Evolutionary conservation across 2,113 vertebrate genomes (phyloP).

Genomic region (Otis tarda): DNA sequence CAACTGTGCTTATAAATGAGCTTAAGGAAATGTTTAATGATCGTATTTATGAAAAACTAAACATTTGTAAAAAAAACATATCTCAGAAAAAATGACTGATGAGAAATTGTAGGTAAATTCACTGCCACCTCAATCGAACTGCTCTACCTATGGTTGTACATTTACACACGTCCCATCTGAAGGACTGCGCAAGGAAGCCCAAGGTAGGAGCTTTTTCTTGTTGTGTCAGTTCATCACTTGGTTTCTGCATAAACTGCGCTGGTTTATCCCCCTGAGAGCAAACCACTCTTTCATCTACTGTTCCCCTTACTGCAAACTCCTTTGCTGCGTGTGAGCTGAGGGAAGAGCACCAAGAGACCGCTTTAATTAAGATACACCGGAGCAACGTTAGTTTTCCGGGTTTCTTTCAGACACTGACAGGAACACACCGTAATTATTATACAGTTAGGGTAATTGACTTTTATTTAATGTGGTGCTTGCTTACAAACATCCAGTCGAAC

Average conservation of each 20-base stretch:
- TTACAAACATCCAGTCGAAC: not conserved
- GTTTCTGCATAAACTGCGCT: not conserved
- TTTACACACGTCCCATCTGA: too few species aligned
- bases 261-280: not conserved
- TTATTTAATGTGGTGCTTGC: not conserved
- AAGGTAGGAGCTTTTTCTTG: not conserved
- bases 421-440: not conserved
- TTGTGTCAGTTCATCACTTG: not conserved
- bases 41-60: not conserved
- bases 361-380: not conserved
- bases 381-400: not conserved
- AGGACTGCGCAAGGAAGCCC: not conserved
- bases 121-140: not conserved
- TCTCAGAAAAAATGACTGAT: not conserved
- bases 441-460: not conserved
- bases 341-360: not conserved
- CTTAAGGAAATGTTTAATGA: not conserved
- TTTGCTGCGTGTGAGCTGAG: not conserved
- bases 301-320: not conserved
- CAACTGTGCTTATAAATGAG: not conserved
- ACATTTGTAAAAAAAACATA: not conserved
- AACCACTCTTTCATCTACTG: not conserved
- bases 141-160: fast-evolving
- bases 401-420: not conserved
- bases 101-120: not conserved